Base-by-base conservation (phyloP, 2,113 vertebrate genomes). In the Saguinus midas region DNA sequence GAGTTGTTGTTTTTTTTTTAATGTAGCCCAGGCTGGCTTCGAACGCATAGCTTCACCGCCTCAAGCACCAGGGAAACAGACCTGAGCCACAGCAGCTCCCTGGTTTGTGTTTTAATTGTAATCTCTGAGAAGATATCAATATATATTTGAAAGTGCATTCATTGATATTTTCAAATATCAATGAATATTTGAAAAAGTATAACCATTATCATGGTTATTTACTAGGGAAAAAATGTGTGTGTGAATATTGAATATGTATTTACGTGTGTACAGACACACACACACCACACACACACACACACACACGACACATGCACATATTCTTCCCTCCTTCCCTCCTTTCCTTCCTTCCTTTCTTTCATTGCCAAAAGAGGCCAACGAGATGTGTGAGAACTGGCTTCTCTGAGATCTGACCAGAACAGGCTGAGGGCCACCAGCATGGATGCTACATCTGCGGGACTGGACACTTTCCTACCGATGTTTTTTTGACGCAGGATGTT, bases 41-140 rank as follows among this genome's bases (percentile, higher is more conserved):
- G 12, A 64, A 64, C 27, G 5, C 61, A 12, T 64, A 13, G 29
- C 61, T 6, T 64, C 61, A 64, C 61, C 61, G 32, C 61, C 61
- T 29, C 5, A 64, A 64, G 61, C 13, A 12, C 27, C 29, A 29
- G 61, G 12, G 29, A 29, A 29, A 29, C 27, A 64, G 61, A 27
- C 61, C 12, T 64, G 61, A 64, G 12, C 61, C 61, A 64, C 27
- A 72, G 32, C 35, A 20, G 64, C 27, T 55, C 8, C 82, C 55
- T 91, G 52, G 45, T 55, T 96, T 96, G 48, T 70, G 66, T 91
- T 81, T 97, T 89, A 64, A 87, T 25, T 87, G 66, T 68, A 57
- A 78, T 87, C 40, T 92, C 75, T 95, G 79, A 93, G 45, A 72
- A 93, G 32, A 93, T 87, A 92, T 1, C 6, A 61, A 89, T 81